A percentile compares a stretch with the other conserved stretches of the same genome.
Evolutionary conservation across 1,140 invertebrate genomes (phyloP).

Genomic region (Drosophila mayri): DNA sequence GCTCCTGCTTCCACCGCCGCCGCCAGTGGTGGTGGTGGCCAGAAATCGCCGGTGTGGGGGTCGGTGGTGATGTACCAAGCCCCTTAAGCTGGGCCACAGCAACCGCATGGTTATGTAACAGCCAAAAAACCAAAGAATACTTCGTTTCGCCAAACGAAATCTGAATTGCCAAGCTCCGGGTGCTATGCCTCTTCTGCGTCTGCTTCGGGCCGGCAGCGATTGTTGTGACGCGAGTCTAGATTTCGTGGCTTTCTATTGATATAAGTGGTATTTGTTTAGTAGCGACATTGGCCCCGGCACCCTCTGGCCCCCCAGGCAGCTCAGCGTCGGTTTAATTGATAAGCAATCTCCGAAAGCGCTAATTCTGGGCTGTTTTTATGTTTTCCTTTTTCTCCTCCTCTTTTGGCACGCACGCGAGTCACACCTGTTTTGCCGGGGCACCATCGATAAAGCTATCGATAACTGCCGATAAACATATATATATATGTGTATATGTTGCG

Average conservation of each 20-base stretch:
- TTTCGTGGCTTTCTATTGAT: slow-evolving; percentile 10
- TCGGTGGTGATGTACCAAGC: slow-evolving; percentile 2
- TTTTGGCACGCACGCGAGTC: neutral
- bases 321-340: slow-evolving; percentile 18
- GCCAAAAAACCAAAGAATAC: slow-evolving; percentile 2
- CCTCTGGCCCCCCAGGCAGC: slow-evolving; percentile 18
- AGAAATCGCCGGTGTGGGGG: neutral
- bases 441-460: slow-evolving; percentile 27
- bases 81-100: slow-evolving; percentile 30
- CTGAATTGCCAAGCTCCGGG: slow-evolving; percentile 1
- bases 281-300: slow-evolving; percentile 30
- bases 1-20: neutral
- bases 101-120: slow-evolving; percentile 48
- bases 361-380: slow-evolving; percentile 12
- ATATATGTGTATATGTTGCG: neutral
- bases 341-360: slow-evolving; percentile 26
- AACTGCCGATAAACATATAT: neutral
- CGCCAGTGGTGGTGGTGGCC: neutral
- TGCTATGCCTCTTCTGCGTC: neutral
- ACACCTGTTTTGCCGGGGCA: slow-evolving; percentile 10
- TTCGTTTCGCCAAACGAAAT: slow-evolving; percentile 1
- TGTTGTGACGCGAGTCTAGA: neutral
- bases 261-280: slow-evolving; percentile 14
- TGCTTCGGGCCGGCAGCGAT: neutral
- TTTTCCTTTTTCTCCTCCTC: slow-evolving; percentile 7